Base-by-base conservation (phyloP, 2,113 vertebrate species). In the Origma solitaria region DNA sequence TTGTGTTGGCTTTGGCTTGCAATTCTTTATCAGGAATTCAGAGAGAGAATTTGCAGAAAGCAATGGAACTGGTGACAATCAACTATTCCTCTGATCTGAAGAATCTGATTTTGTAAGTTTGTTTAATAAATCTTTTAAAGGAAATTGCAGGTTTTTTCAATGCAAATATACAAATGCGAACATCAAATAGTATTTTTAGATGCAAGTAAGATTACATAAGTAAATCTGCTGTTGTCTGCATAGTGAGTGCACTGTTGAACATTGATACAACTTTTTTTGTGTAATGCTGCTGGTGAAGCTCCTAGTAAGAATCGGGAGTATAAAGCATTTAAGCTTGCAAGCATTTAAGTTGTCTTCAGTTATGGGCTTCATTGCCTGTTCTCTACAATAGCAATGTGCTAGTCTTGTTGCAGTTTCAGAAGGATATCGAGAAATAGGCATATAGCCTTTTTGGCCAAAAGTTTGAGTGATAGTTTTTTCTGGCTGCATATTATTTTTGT, bases 71-170 rank as follows among this genome's bases (percentile, higher is more conserved):
- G 95, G 99, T 99, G 98, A 99, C 99, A 96, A 99, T 99, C 97
- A 99, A 99, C 98, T 99, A 99, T 97, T 99, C 99, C 90, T 99
- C 99, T 96, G 99, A 99, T 98, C 98, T 99, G 98, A 99, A 99
- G 98, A 99, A 99, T 98, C 99, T 99, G 95, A 99, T 99, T 98
- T 98, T 99, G 99, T 99, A 98, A 98, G 99, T 97, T 95, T 84
- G 24, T 14, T 45, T 71, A 65, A 57, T 75, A 68, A 50, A n/a
- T 33, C 8, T 61, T 77, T 78, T 66, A 62, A 93, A 69, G 31
- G n/a, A 49, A 58, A 54, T 54, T 17, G 51, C 22, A 45, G 3
- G 11, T 20, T 35, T 51, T 73, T 44, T 44, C 66, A 70, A 65
- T 79, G 69, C 4, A 62, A 17, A 23, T 45, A 16, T 84, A 40